These are phyloP conservation scores for Diadema setosum DNA, from an alignment of 35 echinoderm and acorn worm species.

Conservation along the genomic window DNA sequence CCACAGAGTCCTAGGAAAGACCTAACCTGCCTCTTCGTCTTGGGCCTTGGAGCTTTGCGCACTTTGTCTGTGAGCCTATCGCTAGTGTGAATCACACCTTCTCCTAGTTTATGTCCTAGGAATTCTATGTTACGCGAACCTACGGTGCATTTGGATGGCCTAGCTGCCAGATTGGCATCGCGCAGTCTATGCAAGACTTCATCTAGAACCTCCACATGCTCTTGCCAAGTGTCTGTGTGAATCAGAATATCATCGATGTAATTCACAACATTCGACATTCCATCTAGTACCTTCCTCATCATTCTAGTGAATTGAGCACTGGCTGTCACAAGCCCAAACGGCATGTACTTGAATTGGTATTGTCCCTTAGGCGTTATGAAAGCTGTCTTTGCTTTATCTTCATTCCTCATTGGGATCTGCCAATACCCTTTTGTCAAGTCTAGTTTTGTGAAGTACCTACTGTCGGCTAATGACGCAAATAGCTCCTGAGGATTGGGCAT, in stretches of 20 bases:
- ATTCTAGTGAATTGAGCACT: constrained; percentile 35
- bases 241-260: constrained; percentile 66
- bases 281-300: no score
- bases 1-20: constrained; percentile 1
- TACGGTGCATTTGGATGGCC: neutral
- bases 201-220: constrained; percentile 30
- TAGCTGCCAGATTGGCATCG: neutral
- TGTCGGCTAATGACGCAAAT: neutral
- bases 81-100: neutral
- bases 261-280: neutral
- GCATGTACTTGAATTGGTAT: constrained; percentile 39
- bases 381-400: constrained; percentile 22
- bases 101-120: neutral
- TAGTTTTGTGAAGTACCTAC: constrained; percentile 25
- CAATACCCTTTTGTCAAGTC: constrained; percentile 66
- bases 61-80: neutral
- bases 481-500: neutral
- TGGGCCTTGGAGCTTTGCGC: no score
- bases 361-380: constrained; percentile 33
- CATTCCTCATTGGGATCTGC: constrained; percentile 37
- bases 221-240: neutral
- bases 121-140: neutral
- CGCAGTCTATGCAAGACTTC: neutral
- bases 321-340: constrained; percentile 44
- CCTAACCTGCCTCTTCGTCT: no score